Evolutionary conservation across 2,797 vertebrate genomes (phyloP).

Genomic region (Anguilla obscura): DNA sequence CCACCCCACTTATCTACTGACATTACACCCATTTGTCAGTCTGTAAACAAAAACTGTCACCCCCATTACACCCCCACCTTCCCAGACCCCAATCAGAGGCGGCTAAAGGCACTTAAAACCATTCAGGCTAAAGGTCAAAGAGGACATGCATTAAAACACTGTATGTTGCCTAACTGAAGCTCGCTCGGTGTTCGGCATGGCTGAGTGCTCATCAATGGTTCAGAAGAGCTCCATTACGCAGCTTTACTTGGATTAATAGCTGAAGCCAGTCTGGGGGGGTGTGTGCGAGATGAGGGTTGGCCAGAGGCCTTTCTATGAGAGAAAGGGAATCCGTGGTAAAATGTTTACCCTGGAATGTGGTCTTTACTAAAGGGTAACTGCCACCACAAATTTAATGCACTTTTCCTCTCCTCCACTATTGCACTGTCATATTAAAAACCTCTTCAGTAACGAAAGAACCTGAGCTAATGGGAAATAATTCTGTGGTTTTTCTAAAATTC

Average conservation of each 20-base stretch:
- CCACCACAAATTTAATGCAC: background rate
- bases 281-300: conserved; percentile 42
- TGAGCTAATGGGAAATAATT: conserved; percentile 7
- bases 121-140: conserved; percentile 59
- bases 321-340: background rate
- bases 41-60: conserved; percentile 51
- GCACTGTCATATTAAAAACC: background rate
- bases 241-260: conserved; percentile 61
- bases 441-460: background rate
- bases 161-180: conserved; percentile 63
- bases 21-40: conserved; percentile 45
- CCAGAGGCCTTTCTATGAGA: conserved; percentile 15
- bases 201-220: conserved; percentile 52
- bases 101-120: conserved; percentile 59
- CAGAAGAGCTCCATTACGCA: conserved; percentile 57
- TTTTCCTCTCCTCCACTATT: background rate
- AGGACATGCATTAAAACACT: conserved; percentile 58
- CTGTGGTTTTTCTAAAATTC: background rate
- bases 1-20: conserved; percentile 43
- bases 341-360: background rate
- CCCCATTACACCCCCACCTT: conserved; percentile 41
- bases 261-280: conserved; percentile 47
- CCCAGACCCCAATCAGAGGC: conserved; percentile 41
- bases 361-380: conserved; percentile 9
- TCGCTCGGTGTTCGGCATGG: conserved; percentile 54